These are phyloP conservation scores for Drosophila sp. DNA, from an alignment of 1,140 invertebrate genomes.

Conservation along the genomic window DNA sequence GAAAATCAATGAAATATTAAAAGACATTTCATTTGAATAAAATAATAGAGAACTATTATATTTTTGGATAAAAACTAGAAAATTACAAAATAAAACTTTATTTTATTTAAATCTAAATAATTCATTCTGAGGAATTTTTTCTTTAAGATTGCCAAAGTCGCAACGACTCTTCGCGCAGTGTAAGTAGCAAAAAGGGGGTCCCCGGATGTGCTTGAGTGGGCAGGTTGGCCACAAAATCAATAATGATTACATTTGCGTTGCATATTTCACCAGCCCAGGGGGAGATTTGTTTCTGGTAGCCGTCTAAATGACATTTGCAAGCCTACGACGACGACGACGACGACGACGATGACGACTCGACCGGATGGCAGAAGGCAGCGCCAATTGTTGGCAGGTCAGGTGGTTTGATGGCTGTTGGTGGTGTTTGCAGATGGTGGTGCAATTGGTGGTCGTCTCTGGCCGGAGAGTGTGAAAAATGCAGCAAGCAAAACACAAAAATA, in stretches of 20 bases:
- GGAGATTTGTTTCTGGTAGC: constrained; percentile 30
- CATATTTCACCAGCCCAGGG: constrained; percentile 74
- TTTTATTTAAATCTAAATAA: too few species aligned
- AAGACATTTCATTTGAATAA: too few species aligned
- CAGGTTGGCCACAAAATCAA: constrained; percentile 77
- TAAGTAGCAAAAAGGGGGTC: constrained; percentile 17
- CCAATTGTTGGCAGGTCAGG: constrained; percentile 71
- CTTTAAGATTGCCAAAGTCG: not conserved
- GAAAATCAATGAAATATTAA: too few species aligned
- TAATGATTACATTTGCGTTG: constrained; percentile 82
- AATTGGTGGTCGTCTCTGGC: constrained; percentile 3
- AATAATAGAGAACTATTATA: too few species aligned
- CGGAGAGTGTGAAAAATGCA: constrained; percentile 68
- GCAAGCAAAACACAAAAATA: constrained; percentile 39
- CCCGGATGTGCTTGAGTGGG: constrained; percentile 28
- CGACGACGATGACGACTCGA: constrained; percentile 6
- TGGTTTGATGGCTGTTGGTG: constrained; percentile 45
- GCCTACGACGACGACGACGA: constrained; percentile 7
- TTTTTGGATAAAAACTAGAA: too few species aligned
- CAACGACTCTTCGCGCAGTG: constrained; percentile 31
- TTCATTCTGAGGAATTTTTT: too few species aligned
- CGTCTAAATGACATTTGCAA: constrained; percentile 73
- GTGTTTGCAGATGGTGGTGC: not conserved
- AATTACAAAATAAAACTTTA: too few species aligned
- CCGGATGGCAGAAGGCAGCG: constrained; percentile 27